These are phyloP conservation scores for Galerucella nymphaeae DNA, from an alignment of 2,888 invertebrate species.

Conservation along the genomic window DNA sequence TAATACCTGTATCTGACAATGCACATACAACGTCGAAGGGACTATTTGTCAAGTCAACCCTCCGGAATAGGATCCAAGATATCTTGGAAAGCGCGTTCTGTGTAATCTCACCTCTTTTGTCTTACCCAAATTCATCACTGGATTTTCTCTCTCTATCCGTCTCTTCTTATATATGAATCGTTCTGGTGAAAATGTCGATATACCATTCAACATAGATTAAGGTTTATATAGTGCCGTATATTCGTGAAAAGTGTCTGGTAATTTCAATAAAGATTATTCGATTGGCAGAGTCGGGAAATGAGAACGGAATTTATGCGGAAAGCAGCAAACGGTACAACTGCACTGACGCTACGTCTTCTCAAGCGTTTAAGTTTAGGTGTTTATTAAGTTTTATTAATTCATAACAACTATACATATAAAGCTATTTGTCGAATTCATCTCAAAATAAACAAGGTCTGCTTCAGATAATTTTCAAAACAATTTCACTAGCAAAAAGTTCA, in stretches of 20 bases:
- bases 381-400: too few relatives aligned
- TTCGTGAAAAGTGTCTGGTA: constrained; percentile 43
- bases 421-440: too few relatives aligned
- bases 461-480: neutral
- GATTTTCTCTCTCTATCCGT: constrained; percentile 38
- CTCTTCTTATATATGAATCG: constrained; percentile 40
- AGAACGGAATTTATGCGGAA: constrained; percentile 38
- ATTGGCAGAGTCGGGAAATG: constrained; percentile 43
- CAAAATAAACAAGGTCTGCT: too few relatives aligned
- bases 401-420: too few relatives aligned
- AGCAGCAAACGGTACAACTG: constrained; percentile 31
- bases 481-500: too few relatives aligned
- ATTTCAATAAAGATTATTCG: constrained; percentile 45
- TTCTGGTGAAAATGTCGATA: constrained; percentile 43
- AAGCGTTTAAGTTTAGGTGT: too few relatives aligned
- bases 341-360: constrained; percentile 10
- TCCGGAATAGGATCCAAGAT: constrained; percentile 53
- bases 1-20: constrained; percentile 44
- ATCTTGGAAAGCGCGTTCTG: constrained; percentile 49
- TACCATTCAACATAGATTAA: constrained; percentile 46
- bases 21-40: constrained; percentile 43
- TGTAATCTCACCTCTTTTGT: constrained; percentile 54
- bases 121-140: constrained; percentile 54
- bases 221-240: constrained; percentile 46
- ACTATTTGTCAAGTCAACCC: constrained; percentile 49